Conservation (phyloP, 2,113 vertebrate species). For the Ailurus styani region DNA sequence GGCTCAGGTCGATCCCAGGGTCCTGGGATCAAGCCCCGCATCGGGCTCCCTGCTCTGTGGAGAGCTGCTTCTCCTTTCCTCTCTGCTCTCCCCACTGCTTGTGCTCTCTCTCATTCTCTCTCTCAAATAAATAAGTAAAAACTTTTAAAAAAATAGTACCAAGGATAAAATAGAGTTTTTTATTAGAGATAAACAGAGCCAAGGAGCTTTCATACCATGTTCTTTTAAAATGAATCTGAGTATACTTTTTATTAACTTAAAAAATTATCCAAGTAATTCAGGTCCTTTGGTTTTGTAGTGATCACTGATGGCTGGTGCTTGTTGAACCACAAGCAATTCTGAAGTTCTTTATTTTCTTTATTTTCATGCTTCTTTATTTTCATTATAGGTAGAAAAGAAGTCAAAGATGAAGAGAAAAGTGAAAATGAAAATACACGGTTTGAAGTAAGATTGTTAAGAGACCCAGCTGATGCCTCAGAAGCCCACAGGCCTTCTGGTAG, state of each 20-base stretch:
- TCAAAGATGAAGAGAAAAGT: constrained; percentile 79
- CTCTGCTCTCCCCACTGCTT: no score
- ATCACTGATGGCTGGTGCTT: not conserved
- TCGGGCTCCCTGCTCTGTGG: not conserved
- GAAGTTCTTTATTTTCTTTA: constrained; percentile 31
- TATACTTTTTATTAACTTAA: not conserved
- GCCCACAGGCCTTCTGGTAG: constrained; percentile 51
- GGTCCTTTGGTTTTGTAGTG: not conserved
- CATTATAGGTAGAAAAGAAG: constrained; percentile 83
- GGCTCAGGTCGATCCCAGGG: not conserved
- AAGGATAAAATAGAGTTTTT: not conserved
- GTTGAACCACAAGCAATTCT: not conserved
- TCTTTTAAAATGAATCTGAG: not conserved
- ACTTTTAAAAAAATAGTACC: not conserved
- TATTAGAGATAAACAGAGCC: not conserved
- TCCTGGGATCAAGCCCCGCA: no score
- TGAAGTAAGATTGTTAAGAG: constrained; percentile 75
- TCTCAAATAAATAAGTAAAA: not conserved
- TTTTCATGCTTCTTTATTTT: not conserved
- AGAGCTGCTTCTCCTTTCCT: not conserved
- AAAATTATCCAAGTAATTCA: not conserved
- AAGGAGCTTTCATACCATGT: not conserved
- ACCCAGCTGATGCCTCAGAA: constrained; percentile 69
- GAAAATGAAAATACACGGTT: constrained; percentile 70
- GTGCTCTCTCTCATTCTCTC: not conserved